Conservation (phyloP, 2,888 invertebrate genomes). For the Aphidius colemani region DNA sequence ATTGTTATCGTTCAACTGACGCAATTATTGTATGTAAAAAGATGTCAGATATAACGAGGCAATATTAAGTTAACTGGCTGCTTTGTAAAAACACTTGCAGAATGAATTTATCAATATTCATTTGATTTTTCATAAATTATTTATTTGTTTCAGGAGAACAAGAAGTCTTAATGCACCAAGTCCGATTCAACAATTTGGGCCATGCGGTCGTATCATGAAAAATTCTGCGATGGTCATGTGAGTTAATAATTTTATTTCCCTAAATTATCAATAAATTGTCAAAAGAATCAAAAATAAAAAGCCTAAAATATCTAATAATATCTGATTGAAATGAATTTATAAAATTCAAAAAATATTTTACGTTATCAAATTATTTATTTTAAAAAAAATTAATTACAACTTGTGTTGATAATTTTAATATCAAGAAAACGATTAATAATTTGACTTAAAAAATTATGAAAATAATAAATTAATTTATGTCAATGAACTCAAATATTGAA, state of each 20-base stretch:
- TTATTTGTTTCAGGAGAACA: constrained; percentile 73
- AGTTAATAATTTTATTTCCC: constrained; percentile 62
- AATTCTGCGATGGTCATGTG: constrained; percentile 96
- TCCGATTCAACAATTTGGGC: constrained; percentile 95
- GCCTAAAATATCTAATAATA: too few species aligned
- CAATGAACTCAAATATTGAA: constrained; percentile 1
- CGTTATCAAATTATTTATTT: too few species aligned
- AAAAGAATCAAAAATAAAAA: too few species aligned
- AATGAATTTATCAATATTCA: constrained; percentile 3
- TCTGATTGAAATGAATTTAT: too few species aligned
- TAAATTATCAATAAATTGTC: too few species aligned
- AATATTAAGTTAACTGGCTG: constrained; percentile 14
- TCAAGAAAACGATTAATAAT: too few species aligned
- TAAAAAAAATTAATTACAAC: too few species aligned
- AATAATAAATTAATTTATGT: not conserved
- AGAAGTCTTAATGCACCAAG: constrained; percentile 95
- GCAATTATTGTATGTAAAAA: not conserved
- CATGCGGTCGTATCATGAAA: constrained; percentile 97
- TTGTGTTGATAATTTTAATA: too few species aligned
- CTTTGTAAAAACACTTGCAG: constrained; percentile 5
- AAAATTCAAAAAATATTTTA: too few species aligned
- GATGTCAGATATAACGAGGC: constrained; percentile 2
- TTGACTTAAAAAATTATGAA: too few species aligned
- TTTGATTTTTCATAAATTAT: not conserved
- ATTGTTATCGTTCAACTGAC: not conserved